A percentile compares a stretch with the other conserved stretches of the same genome.
Evolutionary conservation across 2,797 vertebrate species (phyloP).

Genomic region (Chiloscyllium punctatum): DNA sequence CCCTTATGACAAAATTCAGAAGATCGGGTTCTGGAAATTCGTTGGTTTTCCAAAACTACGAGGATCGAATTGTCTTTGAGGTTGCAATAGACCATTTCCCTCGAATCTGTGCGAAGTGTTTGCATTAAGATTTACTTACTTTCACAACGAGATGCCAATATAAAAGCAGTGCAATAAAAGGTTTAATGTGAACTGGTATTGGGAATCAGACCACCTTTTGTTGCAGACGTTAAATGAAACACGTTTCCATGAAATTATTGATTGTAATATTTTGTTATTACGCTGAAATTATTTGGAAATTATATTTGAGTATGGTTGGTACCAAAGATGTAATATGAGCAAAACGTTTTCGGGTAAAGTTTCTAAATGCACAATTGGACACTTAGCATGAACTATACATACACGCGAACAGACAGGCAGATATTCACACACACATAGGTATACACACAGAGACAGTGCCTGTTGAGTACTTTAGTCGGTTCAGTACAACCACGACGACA

Average conservation of each 20-base stretch:
- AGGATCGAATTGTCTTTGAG: background rate
- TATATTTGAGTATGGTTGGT: background rate
- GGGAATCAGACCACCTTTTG: background rate
- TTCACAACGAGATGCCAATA: background rate
- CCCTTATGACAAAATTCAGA: background rate
- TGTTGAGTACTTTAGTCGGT: background rate
- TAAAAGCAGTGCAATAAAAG: background rate
- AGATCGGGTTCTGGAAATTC: slow-evolving; percentile 1
- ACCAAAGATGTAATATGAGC: background rate
- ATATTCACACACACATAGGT: background rate
- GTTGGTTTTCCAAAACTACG: background rate
- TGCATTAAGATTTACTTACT: background rate
- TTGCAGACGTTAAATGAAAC: background rate
- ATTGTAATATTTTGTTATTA: background rate
- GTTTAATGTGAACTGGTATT: background rate
- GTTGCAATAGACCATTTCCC: background rate
- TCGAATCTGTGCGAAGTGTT: background rate
- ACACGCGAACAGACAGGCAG: background rate
- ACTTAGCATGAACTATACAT: background rate
- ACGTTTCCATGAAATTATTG: background rate
- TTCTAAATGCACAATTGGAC: background rate
- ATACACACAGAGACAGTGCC: background rate
- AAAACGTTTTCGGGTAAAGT: background rate
- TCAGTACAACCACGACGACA: background rate
- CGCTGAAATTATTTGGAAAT: background rate